Percentiles rank a stretch among this genome's conserved stretches.
Conservation (phyloP, 2,888 invertebrate genomes). For the Asteroscopus sphinx region DNA sequence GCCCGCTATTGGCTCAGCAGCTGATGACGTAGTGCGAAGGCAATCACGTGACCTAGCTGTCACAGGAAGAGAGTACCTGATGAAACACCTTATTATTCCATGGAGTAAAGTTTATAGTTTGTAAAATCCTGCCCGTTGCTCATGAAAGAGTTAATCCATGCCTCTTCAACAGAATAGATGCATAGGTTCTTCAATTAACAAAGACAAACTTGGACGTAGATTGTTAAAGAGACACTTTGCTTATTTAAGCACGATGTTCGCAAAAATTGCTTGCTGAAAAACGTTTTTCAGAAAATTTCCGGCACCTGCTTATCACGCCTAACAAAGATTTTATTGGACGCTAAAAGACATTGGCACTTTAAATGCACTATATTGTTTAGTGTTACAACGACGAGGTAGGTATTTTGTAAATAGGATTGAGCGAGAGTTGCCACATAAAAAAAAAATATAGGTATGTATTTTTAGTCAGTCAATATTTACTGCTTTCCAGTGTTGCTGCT, state of each 20-base stretch:
- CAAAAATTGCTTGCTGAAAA: constrained; percentile 14
- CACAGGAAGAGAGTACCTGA: too few relatives aligned
- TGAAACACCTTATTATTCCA: too few relatives aligned
- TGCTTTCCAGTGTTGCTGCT: neutral
- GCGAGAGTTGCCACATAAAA: constrained; percentile 18
- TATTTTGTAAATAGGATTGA: constrained; percentile 29
- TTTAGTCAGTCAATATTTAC: neutral
- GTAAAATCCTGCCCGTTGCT: too few relatives aligned
- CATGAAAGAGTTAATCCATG: too few relatives aligned
- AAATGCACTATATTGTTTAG: constrained; percentile 32
- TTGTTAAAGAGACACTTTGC: neutral
- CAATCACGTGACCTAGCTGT: too few relatives aligned
- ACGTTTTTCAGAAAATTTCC: neutral
- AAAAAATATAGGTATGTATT: constrained; percentile 5
- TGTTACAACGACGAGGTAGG: constrained; percentile 4
- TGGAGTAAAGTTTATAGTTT: too few relatives aligned
- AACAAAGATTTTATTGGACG: constrained; percentile 6
- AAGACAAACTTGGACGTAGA: neutral
- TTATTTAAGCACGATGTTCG: neutral
- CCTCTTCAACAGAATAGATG: too few relatives aligned
- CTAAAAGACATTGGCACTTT: constrained; percentile 36
- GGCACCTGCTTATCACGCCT: constrained; percentile 19
- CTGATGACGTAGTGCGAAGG: too few relatives aligned
- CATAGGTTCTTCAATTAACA: too few relatives aligned
- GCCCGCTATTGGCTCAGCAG: too few relatives aligned